Evolutionary conservation across 2,888 invertebrate genomes (phyloP).

Genomic region (Tanytarsus gracilentus): DNA sequence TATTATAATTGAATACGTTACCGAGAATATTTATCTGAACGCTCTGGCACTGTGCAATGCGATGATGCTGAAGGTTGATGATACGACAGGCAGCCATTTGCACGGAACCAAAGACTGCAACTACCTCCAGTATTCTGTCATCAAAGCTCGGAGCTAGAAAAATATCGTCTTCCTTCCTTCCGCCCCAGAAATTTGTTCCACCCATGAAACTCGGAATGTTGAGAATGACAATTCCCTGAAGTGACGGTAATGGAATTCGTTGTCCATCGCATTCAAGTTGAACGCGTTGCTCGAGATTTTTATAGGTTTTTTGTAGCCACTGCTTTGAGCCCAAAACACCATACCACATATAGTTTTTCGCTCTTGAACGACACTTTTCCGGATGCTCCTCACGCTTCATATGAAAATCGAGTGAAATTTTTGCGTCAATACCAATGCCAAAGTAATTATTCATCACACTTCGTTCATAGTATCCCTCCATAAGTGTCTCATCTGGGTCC

Average conservation of each 20-base stretch:
- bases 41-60: constrained; percentile 92
- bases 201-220: constrained; percentile 74
- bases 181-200: constrained; percentile 98
- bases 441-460: constrained; percentile 99
- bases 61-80: constrained; percentile 91
- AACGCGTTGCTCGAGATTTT: constrained; percentile 90
- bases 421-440: constrained; percentile 96
- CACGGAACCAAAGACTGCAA: constrained; percentile 94
- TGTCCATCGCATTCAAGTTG: constrained; percentile 95
- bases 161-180: constrained; percentile 80
- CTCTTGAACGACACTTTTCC: constrained; percentile 87
- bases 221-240: constrained; percentile 93
- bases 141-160: constrained; percentile 92
- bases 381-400: constrained; percentile 95
- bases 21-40: constrained; percentile 93
- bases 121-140: constrained; percentile 91
- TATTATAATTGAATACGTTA: constrained; percentile 34
- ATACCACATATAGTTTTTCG: constrained; percentile 95
- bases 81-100: constrained; percentile 95
- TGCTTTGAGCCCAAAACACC: constrained; percentile 62
- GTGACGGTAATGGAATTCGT: constrained; percentile 84
- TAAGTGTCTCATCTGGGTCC: constrained; percentile 80
- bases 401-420: constrained; percentile 93
- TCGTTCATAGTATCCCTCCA: constrained; percentile 84
- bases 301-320: constrained; percentile 81